Evolutionary conservation across 2,888 invertebrate species (phyloP).

Genomic region (Macrosoma leucophasiata): DNA sequence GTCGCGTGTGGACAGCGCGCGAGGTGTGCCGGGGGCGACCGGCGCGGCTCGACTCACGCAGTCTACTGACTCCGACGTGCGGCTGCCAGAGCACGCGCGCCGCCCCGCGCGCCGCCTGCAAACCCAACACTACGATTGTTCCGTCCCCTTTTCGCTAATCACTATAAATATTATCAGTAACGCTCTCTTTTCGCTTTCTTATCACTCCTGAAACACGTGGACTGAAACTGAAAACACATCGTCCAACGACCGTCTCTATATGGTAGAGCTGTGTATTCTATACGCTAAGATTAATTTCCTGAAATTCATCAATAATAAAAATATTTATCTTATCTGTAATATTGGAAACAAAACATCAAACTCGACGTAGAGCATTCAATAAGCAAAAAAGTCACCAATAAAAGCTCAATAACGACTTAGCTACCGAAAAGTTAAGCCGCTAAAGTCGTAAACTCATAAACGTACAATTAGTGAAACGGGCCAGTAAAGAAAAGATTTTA

Average conservation of each 20-base stretch:
- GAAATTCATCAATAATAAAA: too few relatives aligned
- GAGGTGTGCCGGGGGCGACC: constrained; percentile 67
- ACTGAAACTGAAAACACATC: too few relatives aligned
- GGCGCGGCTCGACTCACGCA: constrained; percentile 80
- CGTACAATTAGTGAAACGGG: constrained; percentile 75
- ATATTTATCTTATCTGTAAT: too few relatives aligned
- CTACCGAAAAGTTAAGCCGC: constrained; percentile 67
- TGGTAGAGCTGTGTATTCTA: too few relatives aligned
- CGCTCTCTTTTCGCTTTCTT: constrained; percentile 68
- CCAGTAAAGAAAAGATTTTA: constrained; percentile 76
- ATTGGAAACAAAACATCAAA: neutral
- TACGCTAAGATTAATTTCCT: too few relatives aligned
- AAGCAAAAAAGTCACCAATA: constrained; percentile 46
- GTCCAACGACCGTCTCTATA: too few relatives aligned
- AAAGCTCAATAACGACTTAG: constrained; percentile 57
- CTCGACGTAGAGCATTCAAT: constrained; percentile 12
- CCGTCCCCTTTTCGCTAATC: constrained; percentile 76
- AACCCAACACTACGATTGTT: constrained; percentile 60
- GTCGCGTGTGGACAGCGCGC: constrained; percentile 51
- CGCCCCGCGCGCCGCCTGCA: constrained; percentile 74
- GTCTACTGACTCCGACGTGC: constrained; percentile 75
- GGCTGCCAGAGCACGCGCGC: constrained; percentile 68
- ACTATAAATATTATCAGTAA: constrained; percentile 74
- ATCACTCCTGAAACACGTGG: constrained; percentile 66
- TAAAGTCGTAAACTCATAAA: constrained; percentile 74